Evolutionary conservation across 2,797 vertebrate species (phyloP).

Genomic region (Eulemur rubriventer): DNA sequence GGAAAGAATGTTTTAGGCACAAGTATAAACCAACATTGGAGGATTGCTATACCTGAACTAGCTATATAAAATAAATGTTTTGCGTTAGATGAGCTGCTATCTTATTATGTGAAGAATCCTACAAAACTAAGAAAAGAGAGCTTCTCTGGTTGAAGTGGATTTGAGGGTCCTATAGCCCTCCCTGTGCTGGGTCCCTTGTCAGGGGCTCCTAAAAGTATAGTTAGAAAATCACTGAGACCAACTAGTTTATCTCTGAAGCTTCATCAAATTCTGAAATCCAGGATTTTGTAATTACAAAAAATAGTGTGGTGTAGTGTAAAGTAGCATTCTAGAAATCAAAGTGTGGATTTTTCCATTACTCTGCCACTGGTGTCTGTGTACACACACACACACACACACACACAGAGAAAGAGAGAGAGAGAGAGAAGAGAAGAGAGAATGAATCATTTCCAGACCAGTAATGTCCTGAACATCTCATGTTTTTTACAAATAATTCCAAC

Average conservation of each 20-base stretch:
- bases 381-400: not conserved
- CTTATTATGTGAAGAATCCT: not conserved
- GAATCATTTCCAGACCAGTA: not conserved
- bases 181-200: not conserved
- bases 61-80: not conserved
- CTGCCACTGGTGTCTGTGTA: not conserved
- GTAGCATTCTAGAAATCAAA: not conserved
- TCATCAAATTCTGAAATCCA: not conserved
- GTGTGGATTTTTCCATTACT: not conserved
- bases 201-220: not conserved
- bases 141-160: not conserved
- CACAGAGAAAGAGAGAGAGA: not conserved
- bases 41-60: not conserved
- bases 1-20: not conserved
- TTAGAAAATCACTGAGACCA: slow-evolving; percentile 12
- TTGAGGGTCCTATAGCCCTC: not conserved
- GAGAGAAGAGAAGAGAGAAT: no score
- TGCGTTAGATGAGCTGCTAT: not conserved
- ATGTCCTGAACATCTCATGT: not conserved
- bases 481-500: slow-evolving; percentile 20
- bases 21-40: not conserved
- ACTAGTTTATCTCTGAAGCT: not conserved
- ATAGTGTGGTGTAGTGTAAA: not conserved
- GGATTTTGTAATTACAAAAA: not conserved
- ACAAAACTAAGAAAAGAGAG: not conserved